A percentile compares a stretch with the other conserved stretches of the same genome.
Evolutionary conservation across 2,888 invertebrate genomes (phyloP).

Genomic region (Epistrophe grossulariae): DNA sequence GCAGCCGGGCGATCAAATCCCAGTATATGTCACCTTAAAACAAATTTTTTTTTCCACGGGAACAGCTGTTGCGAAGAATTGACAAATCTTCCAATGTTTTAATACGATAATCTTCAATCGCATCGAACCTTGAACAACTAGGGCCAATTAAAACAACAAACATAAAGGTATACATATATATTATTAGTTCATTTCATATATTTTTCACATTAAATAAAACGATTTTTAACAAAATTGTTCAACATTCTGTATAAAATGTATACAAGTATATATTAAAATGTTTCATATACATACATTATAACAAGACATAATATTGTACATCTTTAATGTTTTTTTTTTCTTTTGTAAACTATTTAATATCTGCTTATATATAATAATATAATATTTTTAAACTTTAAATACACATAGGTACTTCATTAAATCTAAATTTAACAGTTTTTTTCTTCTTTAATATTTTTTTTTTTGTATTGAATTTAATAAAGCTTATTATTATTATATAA

Average conservation of each 20-base stretch:
- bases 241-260: constrained; percentile 21
- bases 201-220: constrained; percentile 25
- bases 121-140: too few relatives aligned
- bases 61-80: too few relatives aligned
- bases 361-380: constrained; percentile 40
- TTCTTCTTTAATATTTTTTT: constrained; percentile 7
- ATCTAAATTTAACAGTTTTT: constrained; percentile 1
- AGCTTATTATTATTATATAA: constrained; percentile 23
- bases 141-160: not conserved
- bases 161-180: not conserved
- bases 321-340: constrained; percentile 9
- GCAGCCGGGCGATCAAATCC: too few relatives aligned
- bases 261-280: not conserved
- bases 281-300: not conserved
- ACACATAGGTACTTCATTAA: not conserved
- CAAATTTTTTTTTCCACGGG: too few relatives aligned
- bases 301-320: not conserved
- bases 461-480: not conserved
- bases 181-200: not conserved
- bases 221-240: constrained; percentile 35
- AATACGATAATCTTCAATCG: too few relatives aligned
- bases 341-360: constrained; percentile 44
- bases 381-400: constrained; percentile 22
- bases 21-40: too few relatives aligned
- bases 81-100: too few relatives aligned